Base-by-base conservation (phyloP, 2,113 vertebrate genomes). In the Syngnathus floridae region DNA sequence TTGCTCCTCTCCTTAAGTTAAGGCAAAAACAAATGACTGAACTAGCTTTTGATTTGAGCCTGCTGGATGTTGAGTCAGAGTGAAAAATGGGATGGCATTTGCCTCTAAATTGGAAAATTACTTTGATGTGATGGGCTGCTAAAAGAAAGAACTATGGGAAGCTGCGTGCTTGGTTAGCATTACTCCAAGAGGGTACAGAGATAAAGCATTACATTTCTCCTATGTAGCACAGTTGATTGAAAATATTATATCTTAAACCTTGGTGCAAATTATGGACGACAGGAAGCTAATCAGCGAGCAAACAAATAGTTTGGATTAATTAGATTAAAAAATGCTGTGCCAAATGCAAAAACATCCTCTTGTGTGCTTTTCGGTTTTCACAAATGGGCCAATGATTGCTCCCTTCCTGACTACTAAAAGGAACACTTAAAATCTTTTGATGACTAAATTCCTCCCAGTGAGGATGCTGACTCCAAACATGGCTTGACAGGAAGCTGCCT, bases 391-490 rank as follows among this genome's bases (percentile, higher is more conserved):
- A 66, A 56, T 90, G 77, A 88, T 88, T 82, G 78, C 74, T 82
- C 79, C 80, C 77, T 91, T 91, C 88, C 88, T 89, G 87, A 80
- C 81, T 80, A 76, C 68, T 62, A 65, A 64, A 57, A 45, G 52
- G 67, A 78, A 63, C 13, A 46, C 52, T 52, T 62, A 26, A 73
- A 75, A 71, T 67, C 63, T 1, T 75, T 67, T 51, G 11, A 67
- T 82, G 75, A 77, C 67, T 73, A 51, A 85, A 81, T 79, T 73
- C 49, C 55, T 69, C 67, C 56, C 79, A 46, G 37, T n/a, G 54
- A 69, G 71, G 72, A 64, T 48, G 65, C 71, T 72, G 81, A 74
- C 72, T 77, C 72, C 80, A 73, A 62, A 14, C 11, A 43, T 64
- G 67, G 78, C 65, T 55, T 66, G 67, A 70, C 86, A 87, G 89